Base-by-base conservation (phyloP, 64 coral and sea anemone species). In the Trachythela sp. region DNA sequence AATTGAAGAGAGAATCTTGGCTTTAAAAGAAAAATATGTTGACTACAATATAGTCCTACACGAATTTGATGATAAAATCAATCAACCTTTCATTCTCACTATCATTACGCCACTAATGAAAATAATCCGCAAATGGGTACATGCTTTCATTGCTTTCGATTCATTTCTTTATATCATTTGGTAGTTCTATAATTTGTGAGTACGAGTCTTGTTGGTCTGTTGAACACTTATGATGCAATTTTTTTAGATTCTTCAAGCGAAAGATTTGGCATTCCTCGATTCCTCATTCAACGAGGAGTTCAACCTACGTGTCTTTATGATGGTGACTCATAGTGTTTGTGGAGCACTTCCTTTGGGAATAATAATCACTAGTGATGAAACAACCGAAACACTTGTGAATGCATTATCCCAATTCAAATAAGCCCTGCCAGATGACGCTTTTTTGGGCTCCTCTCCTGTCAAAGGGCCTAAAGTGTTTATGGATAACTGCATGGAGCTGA, bases 401-500 rank as follows among this genome's bases (percentile, higher is more conserved):
- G 68, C 68, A 72, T 72, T 72, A 26, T 27, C 68, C 11, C 68
- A 72, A 72, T 72, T 72, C 29, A 13, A 72, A 35, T 72, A 14
- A 0, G 68, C 68, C 9, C 68, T 72, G 2, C 68, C 68, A 22
- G 68, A 35, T 27, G 68, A 35, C n/a, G 68, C 68, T 31, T 72
- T 72, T 72, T 2, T 0, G 17, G 68, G 68, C 10, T 27, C 68
- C 24, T 72, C 68, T 26, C n/a, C 68, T 31, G 68, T 10, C 10
- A 72, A 72, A 72, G 68, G 68, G n/a, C 14, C 68, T 31, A 72
- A 72, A 35, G 68, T 72, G 14, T 72, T 72, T 35, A 72, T 72
- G 68, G 68, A 72, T 35, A 72, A 72, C 68, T 72, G 68, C 33
- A 26, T 35, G 68, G 68, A 72, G 68, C 33, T 72, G 33, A 72